Base-by-base conservation (phyloP, 2,797 vertebrate genomes). In the Sphenodon punctatus region DNA sequence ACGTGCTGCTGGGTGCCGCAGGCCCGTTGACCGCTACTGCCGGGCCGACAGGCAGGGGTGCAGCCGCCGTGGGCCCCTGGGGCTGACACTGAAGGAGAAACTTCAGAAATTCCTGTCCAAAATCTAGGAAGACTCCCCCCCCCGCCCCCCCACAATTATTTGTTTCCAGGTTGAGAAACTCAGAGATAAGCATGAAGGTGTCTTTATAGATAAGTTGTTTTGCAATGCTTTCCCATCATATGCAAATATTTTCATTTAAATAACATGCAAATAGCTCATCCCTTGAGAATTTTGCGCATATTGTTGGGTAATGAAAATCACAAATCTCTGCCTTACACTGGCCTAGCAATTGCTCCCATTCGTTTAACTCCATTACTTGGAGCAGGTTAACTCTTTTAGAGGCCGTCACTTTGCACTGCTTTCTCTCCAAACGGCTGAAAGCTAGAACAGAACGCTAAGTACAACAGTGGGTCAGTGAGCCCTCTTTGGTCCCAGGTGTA, bases 101-200 rank as follows among this genome's bases (percentile, higher is more conserved):
- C n/a, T n/a, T n/a, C n/a, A n/a, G n/a, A n/a, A n/a, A n/a, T n/a
- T 34, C 34, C 34, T 34, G 34, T 34, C 34, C 34, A 34, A 6
- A 34, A 34, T 34, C 34, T 34, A 34, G 34, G 34, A 34, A 34
- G 34, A 34, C 34, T 6, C 34, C 34, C 34, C 43, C 32, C 70
- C 55, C 46, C 6, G 66, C 72, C 42, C 55, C 20, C 0, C 65
- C 46, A 34, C 34, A 55, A 82, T 60, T 70, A 65, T 71, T 51
- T 80, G 80, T 32, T 76, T 83, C 65, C 45, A 60, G 65, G 51
- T 83, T 85, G 75, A 43, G 75, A 78, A 48, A 82, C 4, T 0
- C 82, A 91, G 89, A 88, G 82, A 68, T 60, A 38, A 51, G 88
- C 91, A 86, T 75, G 86, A 78, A 91, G 90, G 19, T 84, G 69